phyloP scores from a whole-genome alignment of 2,888 invertebrate genomes.

The Heterodera filipjevi region DNA sequence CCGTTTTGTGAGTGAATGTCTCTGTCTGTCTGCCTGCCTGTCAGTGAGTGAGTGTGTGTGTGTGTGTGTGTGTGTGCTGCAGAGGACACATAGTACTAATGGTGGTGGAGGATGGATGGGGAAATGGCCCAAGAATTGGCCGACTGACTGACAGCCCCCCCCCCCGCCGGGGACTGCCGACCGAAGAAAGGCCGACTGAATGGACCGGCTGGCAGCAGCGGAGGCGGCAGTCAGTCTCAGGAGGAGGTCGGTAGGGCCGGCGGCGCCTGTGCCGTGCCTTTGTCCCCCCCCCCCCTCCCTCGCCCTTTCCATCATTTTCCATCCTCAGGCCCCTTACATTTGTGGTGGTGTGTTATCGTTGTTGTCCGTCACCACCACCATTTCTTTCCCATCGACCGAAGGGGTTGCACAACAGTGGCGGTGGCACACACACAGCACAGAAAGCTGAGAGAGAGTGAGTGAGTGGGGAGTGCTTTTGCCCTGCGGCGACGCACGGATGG shows the following conservation, averaged over 20 bases:
- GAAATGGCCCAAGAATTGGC: slow-evolving; percentile 9
- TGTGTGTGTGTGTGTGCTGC: not conserved
- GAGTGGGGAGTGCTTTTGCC: not conserved
- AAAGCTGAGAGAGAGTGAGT: slow-evolving; percentile 8
- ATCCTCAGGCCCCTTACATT: slow-evolving; percentile 3
- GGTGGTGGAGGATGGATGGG: not conserved
- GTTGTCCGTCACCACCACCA: not conserved
- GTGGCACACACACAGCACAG: slow-evolving; percentile 18
- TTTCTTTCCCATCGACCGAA: not conserved
- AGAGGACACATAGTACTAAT: not conserved
- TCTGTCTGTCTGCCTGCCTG: not conserved
- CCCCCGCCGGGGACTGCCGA: too few relatives aligned
- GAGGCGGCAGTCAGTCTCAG: not conserved
- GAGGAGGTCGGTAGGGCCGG: not conserved
- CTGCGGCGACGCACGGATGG: not conserved
- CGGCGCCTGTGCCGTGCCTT: not conserved
- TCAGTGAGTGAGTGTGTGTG: not conserved
- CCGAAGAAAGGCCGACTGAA: not conserved
- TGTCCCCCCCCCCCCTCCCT: not conserved
- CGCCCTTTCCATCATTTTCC: not conserved
- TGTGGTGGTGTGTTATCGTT: not conserved
- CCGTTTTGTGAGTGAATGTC: not conserved
- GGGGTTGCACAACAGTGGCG: slow-evolving; percentile 2
- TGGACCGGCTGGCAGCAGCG: not conserved
- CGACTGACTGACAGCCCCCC: not conserved